Evolutionary conservation across 2,888 invertebrate genomes (phyloP).

Genomic region (Ectobius pallidus): DNA sequence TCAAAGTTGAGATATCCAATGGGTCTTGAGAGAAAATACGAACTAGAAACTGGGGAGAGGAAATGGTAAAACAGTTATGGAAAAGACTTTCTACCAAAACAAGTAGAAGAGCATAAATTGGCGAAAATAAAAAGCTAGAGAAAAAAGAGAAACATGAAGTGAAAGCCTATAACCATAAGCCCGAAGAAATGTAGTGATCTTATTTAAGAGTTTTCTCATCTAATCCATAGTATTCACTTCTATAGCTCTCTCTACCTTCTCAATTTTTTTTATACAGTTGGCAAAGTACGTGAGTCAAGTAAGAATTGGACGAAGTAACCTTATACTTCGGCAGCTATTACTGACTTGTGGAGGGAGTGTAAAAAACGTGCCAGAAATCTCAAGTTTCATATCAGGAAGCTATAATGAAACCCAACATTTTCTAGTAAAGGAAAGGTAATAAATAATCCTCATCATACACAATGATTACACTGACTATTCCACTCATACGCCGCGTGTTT

Average conservation of each 20-base stretch:
- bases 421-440: background rate
- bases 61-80: too few relatives aligned
- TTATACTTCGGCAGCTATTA: background rate
- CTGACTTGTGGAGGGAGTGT: background rate
- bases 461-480: too few relatives aligned
- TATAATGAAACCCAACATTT: background rate
- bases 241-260: background rate
- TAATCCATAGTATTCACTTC: conserved; percentile 8
- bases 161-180: background rate
- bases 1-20: too few relatives aligned
- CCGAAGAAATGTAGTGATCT: background rate
- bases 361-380: background rate
- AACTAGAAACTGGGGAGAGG: too few relatives aligned
- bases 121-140: background rate
- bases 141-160: background rate
- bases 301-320: background rate
- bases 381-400: background rate
- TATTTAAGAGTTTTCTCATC: background rate
- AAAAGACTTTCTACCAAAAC: too few relatives aligned
- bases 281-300: background rate
- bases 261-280: background rate
- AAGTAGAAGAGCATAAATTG: background rate
- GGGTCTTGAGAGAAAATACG: too few relatives aligned
- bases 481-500: too few relatives aligned
- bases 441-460: background rate